Base-by-base conservation (phyloP, 2,797 vertebrate species). In the Pelobates cultripes region DNA sequence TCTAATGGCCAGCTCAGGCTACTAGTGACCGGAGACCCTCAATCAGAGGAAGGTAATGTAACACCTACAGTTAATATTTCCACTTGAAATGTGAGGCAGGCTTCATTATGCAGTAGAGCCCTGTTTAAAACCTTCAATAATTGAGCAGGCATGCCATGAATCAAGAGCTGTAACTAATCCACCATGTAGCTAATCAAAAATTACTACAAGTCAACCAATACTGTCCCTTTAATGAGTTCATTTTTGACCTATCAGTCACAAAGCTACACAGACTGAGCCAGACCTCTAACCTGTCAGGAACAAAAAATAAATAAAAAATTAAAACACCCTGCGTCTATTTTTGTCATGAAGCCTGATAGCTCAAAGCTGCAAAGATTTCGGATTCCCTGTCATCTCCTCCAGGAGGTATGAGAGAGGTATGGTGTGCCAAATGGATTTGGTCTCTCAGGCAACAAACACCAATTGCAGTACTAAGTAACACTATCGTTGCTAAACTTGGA, bases 171-270 rank as follows among this genome's bases (percentile, higher is more conserved):
- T 70, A 70, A 83, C 66, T 15, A 66, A 83, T 83, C 73, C 45
- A 17, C 55, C 5, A 55, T n/a, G 73, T 42, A 66, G 74, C 80
- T 71, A 43, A 53, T 66, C 43, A 68, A 77, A 72, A 78, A 45
- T 17, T 15, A 60, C 45, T 66, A 64, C 6, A 61, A 41, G 75
- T 61, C 47, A 73, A 82, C 47, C 70, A 60, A 67, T 55, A 43
- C 51, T 3, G 9, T 42, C 4, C 43, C 13, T 42, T 69, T 83
- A 83, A 79, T 79, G 77, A 75, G 77, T 44, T 63, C 55, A 68
- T 70, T 83, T 40, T 40, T 28, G 7, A 64, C 64, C 81, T 47
- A 79, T 83, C 81, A 83, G 70, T 83, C 81, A 83, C 70, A 28
- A 64, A 15, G 41, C 43, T 47, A 43, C 64, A 44, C n/a, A 79